Evolutionary conservation across 2,113 vertebrate species (phyloP).

Genomic region (Siniperca knerii): DNA sequence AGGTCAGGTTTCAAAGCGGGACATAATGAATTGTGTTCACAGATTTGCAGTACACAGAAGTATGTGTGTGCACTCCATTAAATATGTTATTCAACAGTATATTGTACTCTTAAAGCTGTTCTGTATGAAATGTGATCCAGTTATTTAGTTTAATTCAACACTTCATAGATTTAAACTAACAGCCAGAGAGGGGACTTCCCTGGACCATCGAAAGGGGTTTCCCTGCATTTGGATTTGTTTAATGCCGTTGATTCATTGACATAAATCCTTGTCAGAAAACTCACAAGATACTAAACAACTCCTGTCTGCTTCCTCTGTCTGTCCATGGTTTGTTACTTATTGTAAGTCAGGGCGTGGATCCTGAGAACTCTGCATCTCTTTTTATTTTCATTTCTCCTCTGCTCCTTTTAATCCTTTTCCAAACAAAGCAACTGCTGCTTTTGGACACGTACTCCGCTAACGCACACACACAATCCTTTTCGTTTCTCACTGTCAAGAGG

Average conservation of each 20-base stretch:
- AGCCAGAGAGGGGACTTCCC: slow-evolving; percentile 10
- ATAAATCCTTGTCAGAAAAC: slow-evolving; percentile 30
- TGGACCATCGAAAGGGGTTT: slow-evolving; percentile 26
- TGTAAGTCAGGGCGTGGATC: slow-evolving; percentile 69
- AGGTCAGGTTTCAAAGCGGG: slow-evolving; percentile 65
- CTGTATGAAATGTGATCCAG: slow-evolving; percentile 12
- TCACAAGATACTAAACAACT: slow-evolving; percentile 9
- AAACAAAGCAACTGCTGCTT: slow-evolving; percentile 79
- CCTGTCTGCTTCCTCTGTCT: slow-evolving; percentile 51
- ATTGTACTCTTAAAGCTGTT: not conserved
- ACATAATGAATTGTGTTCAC: slow-evolving; percentile 47
- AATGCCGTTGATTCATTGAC: slow-evolving; percentile 24
- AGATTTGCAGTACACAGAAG: slow-evolving; percentile 49
- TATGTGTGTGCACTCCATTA: slow-evolving; percentile 16
- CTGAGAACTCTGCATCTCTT: slow-evolving; percentile 70
- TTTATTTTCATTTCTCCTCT: slow-evolving; percentile 68
- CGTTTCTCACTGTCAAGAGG: slow-evolving; percentile 60
- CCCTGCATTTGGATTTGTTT: slow-evolving; percentile 27
- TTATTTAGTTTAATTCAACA: slow-evolving; percentile 15
- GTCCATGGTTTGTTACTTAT: slow-evolving; percentile 22
- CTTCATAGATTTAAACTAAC: slow-evolving; percentile 10
- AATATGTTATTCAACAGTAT: slow-evolving; percentile 23
- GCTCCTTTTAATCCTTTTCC: slow-evolving; percentile 72
- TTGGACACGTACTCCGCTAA: slow-evolving; percentile 46
- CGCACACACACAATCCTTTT: slow-evolving; percentile 38